A percentile compares a stretch with the other conserved stretches of the same genome.
phyloP scores from a whole-genome alignment of 2,888 invertebrate genomes.

The Fragum whitleyi region DNA sequence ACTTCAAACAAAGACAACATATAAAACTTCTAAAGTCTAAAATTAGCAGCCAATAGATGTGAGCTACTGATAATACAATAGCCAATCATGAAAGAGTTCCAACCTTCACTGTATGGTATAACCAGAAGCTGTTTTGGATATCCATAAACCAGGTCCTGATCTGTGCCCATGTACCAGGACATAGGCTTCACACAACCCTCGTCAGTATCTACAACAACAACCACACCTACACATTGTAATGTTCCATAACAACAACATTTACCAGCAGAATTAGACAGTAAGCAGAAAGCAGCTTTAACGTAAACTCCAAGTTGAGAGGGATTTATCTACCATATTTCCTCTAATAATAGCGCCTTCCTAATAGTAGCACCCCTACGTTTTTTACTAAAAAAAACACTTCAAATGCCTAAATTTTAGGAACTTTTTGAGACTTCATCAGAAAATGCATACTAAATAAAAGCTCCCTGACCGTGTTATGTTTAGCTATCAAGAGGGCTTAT shows the following conservation, averaged over 20 bases:
- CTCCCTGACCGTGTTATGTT: no score
- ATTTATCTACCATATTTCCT: no score
- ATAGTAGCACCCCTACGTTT: no score
- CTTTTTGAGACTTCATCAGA: no score
- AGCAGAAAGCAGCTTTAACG: background rate
- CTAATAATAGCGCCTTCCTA: no score
- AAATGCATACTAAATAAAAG: no score
- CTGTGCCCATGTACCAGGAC: constrained; percentile 54
- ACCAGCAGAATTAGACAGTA: background rate
- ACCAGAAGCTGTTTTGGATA: constrained; percentile 63
- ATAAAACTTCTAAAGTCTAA: constrained; percentile 13
- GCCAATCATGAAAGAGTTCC: constrained; percentile 23
- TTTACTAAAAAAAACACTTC: no score
- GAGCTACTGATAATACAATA: constrained; percentile 13
- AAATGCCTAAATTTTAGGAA: no score
- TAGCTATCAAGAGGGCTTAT: no score
- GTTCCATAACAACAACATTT: no score
- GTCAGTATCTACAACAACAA: constrained; percentile 55
- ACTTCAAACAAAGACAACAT: constrained; percentile 15
- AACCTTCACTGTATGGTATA: constrained; percentile 62
- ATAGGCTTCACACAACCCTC: constrained; percentile 41
- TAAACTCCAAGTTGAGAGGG: background rate
- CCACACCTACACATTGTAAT: background rate
- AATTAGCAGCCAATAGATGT: background rate
- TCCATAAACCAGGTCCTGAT: constrained; percentile 63